phyloP scores from a whole-genome alignment of 2,888 invertebrate genomes.

The Cylloceria caligata region DNA sequence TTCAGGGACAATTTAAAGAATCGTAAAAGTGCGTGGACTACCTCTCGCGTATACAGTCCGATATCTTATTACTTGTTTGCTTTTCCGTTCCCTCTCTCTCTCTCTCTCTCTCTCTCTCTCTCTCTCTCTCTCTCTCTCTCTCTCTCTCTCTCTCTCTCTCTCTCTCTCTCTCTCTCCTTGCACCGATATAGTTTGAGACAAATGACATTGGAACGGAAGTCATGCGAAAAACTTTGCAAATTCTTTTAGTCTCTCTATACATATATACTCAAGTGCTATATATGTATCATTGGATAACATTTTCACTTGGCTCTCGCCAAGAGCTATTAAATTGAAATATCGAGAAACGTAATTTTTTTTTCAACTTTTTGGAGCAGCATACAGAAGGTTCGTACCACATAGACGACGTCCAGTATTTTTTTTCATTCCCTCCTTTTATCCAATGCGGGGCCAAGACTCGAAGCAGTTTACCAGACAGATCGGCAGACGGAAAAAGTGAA shows the following conservation, averaged over 20 bases:
- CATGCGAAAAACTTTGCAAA: conserved; percentile 18
- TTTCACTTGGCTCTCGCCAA: conserved; percentile 55
- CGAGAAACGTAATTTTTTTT: conserved; percentile 48
- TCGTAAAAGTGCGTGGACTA: conserved; percentile 73
- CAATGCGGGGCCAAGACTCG: conserved; percentile 57
- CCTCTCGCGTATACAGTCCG: conserved; percentile 32
- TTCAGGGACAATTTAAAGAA: conserved; percentile 75
- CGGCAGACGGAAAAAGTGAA: conserved; percentile 33
- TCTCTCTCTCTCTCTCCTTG: not conserved
- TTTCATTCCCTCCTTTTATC: conserved; percentile 11
- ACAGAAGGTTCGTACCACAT: conserved; percentile 11
- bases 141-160: no score
- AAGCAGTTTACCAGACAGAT: conserved; percentile 59
- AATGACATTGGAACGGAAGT: conserved; percentile 41
- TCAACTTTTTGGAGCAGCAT: conserved; percentile 7
- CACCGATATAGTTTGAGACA: conserved; percentile 26
- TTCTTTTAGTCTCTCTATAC: conserved; percentile 11
- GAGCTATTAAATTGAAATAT: conserved; percentile 63
- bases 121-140: no score
- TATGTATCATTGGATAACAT: conserved; percentile 29
- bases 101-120: no score
- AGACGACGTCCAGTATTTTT: conserved; percentile 48
- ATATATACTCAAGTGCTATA: not conserved
- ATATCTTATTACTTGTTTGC: conserved; percentile 12
- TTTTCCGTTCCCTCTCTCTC: not conserved